Evolutionary conservation across 2,888 invertebrate genomes (phyloP), one percentile per base, ranked within the genome.

Genomic region (Napeogenes sylphis): DNA sequence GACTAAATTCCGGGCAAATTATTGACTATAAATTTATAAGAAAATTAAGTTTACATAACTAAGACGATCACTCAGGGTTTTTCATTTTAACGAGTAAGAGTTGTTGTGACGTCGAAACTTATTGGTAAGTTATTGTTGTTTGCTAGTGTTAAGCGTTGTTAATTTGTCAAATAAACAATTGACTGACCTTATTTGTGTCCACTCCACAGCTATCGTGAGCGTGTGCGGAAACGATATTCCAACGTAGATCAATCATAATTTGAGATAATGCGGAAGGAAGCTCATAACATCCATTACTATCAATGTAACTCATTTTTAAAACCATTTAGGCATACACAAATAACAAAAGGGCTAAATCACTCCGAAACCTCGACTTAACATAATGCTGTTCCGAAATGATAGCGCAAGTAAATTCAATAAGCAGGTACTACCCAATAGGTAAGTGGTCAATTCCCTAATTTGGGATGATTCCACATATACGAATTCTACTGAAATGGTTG

Each of bases 361-460:
- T 30, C 51, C 30, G 21, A 30, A 30, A 51, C 4, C 21, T n/a
- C n/a, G 51, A 30, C 21, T 51, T 30, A 30, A 51, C 12, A 51
- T 30, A 30, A 47, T 10, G 21, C 13, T 14, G 47, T 8, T 47
- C n/a, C 10, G 35, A 4, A 35, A 30, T 30, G 30, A 21, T 21
- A 30, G 21, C 12, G 51, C 21, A 21, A 30, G 30, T 12, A 51
- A 51, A 51, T 30, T 4, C 21, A 21, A 21, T 21, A 21, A 21
- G 21, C 21, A 51, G 51, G 12, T 51, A 51, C 51, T 51, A 51
- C 51, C 30, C 21, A 51, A 51, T 51, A 51, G 65, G 65, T 65
- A 65, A 65, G 65, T 65, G 65, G 62, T 65, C 62, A 57, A 55
- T 45, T 4, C 45, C 46, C 62, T 35, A 57, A 38, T 56, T 45